Conservation (phyloP, 2,797 vertebrate genomes). For the Tokudaia muenninki region DNA sequence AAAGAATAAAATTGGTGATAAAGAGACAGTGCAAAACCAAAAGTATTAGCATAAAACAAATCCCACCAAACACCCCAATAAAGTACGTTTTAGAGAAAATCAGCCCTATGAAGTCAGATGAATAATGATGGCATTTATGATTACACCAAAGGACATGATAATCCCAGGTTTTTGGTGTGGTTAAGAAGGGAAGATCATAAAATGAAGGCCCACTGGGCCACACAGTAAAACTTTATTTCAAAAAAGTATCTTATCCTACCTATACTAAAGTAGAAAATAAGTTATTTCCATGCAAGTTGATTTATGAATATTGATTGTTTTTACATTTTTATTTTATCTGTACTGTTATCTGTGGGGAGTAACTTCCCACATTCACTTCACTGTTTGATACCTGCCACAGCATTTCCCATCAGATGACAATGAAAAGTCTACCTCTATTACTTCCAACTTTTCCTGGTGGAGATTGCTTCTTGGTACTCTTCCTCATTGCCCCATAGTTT, state of each 20-base stretch:
- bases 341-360: not conserved
- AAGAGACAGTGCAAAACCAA: not conserved
- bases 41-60: not conserved
- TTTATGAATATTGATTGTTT: not conserved
- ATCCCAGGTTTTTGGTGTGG: not conserved
- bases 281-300: not conserved
- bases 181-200: not conserved
- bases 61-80: not conserved
- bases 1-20: not conserved
- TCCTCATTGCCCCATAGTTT: not conserved
- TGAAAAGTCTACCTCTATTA: not conserved
- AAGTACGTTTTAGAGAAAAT: constrained; percentile 1
- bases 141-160: not conserved
- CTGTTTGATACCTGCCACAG: not conserved
- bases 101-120: not conserved
- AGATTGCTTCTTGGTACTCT: not conserved
- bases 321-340: not conserved
- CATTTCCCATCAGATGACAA: not conserved
- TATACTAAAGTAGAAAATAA: not conserved
- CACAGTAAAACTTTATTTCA: not conserved
- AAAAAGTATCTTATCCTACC: not conserved
- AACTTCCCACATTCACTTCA: not conserved
- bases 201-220: not conserved
- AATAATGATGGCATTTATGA: not conserved
- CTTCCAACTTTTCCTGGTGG: not conserved